A percentile compares a stretch with the other conserved stretches of the same genome.
phyloP scores from a whole-genome alignment of 1,140 invertebrate genomes.

The Temnothorax nylanderi region DNA sequence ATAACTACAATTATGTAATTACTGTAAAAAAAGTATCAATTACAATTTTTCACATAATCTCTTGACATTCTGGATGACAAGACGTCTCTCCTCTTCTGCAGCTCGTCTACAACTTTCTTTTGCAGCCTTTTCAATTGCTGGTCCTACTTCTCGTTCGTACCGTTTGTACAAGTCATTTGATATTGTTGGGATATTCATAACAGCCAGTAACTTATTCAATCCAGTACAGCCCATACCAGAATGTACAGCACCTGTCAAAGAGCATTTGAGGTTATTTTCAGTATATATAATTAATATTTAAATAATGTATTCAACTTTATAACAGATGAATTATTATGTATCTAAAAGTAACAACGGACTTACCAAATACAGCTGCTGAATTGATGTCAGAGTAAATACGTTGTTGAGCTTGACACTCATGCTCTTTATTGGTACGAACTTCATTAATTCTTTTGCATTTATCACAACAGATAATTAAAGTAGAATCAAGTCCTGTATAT shows the following conservation, averaged over 20 bases:
- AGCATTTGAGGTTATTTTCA: too few relatives aligned
- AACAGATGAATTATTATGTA: too few relatives aligned
- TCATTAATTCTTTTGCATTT: too few relatives aligned
- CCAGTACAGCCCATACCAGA: neutral
- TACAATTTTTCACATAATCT: neutral
- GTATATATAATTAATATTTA: too few relatives aligned
- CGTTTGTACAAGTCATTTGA: neutral
- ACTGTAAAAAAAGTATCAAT: neutral
- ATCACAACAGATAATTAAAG: too few relatives aligned
- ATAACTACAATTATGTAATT: neutral
- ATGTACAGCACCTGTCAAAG: neutral
- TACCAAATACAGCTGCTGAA: too few relatives aligned
- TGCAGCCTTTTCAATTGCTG: neutral
- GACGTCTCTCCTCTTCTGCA: neutral
- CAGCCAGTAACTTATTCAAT: neutral
- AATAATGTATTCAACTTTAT: too few relatives aligned
- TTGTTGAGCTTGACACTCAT: too few relatives aligned
- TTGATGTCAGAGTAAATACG: too few relatives aligned
- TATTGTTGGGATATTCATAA: neutral
- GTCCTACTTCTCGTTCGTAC: conserved; percentile 1
- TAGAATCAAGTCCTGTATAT: too few relatives aligned
- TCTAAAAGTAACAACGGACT: too few relatives aligned
- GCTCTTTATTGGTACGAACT: too few relatives aligned
- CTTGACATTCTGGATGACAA: neutral
- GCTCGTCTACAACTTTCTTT: neutral